A percentile compares a stretch with the other conserved stretches of the same genome.
Evolutionary conservation across 2,888 invertebrate genomes (phyloP).

Genomic region (Ferrisia virgata): DNA sequence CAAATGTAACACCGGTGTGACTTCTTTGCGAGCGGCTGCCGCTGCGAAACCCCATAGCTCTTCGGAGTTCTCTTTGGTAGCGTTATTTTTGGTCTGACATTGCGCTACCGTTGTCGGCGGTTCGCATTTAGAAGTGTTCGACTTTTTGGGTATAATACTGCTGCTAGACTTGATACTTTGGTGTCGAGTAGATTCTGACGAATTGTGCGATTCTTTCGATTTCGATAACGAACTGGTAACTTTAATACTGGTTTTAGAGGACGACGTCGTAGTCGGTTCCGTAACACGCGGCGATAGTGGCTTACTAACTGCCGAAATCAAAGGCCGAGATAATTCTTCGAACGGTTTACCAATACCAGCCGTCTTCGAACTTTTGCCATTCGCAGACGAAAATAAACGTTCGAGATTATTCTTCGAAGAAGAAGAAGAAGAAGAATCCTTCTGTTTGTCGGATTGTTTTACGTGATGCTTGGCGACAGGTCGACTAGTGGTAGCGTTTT

Average conservation of each 20-base stretch:
- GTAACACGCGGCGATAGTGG: not conserved
- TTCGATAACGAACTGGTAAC: not conserved
- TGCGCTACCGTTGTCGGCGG: not conserved
- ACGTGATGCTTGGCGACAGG: not conserved
- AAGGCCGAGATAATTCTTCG: not conserved
- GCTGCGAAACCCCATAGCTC: conserved; percentile 63
- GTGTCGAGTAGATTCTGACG: conserved; percentile 29
- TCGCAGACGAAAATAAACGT: not conserved
- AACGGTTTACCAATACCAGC: not conserved
- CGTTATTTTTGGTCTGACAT: not conserved
- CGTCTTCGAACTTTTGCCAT: not conserved
- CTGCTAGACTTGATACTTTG: conserved; percentile 45
- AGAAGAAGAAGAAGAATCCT: no score
- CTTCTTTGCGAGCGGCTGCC: conserved; percentile 56
- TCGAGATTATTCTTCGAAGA: not conserved
- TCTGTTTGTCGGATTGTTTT: not conserved
- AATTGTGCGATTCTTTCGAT: not conserved
- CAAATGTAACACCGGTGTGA: conserved; percentile 35
- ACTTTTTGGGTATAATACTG: conserved; percentile 47
- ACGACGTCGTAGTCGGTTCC: not conserved
- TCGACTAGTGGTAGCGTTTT: not conserved
- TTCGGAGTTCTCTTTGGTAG: not conserved
- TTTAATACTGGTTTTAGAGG: not conserved
- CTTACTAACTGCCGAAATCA: no score
- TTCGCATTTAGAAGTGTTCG: conserved; percentile 18